Conservation (phyloP, 2,888 invertebrate genomes). For the Hofmannophila pseudospretella region DNA sequence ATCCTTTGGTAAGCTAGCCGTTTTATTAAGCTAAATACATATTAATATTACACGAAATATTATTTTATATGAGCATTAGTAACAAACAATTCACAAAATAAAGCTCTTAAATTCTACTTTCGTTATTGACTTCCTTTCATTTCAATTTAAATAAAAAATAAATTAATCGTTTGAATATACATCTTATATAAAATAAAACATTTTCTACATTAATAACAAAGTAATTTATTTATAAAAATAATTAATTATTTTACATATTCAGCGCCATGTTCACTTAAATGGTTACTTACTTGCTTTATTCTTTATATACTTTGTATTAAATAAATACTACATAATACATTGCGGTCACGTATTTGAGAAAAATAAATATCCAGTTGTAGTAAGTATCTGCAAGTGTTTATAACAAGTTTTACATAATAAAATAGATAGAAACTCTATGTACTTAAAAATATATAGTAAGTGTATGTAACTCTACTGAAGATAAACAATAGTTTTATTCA, state of each 20-base stretch:
- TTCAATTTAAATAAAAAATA: constrained; percentile 8
- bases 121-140: constrained; percentile 7
- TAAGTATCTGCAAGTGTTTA: too few relatives aligned
- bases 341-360: too few relatives aligned
- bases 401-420: too few relatives aligned
- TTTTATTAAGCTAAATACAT: too few relatives aligned
- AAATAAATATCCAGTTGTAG: too few relatives aligned
- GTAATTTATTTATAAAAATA: constrained; percentile 8
- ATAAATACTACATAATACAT: not conserved
- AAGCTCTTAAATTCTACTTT: constrained; percentile 5
- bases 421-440: too few relatives aligned
- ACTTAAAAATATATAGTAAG: too few relatives aligned
- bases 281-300: not conserved
- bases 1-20: constrained; percentile 73
- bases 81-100: constrained; percentile 23
- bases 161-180: constrained; percentile 5
- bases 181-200: constrained; percentile 4
- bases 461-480: too few relatives aligned
- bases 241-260: constrained; percentile 5
- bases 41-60: constrained; percentile 14
- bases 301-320: not conserved
- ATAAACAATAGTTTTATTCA: too few relatives aligned
- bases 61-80: constrained; percentile 54
- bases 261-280: constrained; percentile 7
- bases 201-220: constrained; percentile 9